Evolutionary conservation across 2,888 invertebrate species (phyloP), one percentile per base, ranked within the genome.

Genomic region (Sphecodes monilicornis): DNA sequence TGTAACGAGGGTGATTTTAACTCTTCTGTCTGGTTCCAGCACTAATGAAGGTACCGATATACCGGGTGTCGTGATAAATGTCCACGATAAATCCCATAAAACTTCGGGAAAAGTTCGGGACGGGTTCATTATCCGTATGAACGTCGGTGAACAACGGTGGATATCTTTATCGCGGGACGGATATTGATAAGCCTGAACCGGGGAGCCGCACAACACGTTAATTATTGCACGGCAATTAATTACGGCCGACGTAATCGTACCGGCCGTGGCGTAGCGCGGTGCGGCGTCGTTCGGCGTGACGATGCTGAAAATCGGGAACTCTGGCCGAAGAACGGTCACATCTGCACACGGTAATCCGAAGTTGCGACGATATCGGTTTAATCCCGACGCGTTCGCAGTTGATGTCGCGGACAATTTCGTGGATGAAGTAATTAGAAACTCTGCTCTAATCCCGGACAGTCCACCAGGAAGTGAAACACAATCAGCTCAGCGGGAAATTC

Each of bases 201-300:
- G 11, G 36, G 29, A 69, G 18, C 71, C 69, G 13, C 22, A 68
- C 64, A 60, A 74, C 79, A 41, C 73, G 82, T 88, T 88, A 86
- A 86, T 85, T 85, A 85, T 83, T 80, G 72, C 81, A 80, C 72
- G 70, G 64, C 72, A 71, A 84, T 89, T 89, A 89, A 89, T 88
- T 88, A 73, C 72, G 77, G 69, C 22, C 69, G 66, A 74, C 86
- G 66, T 81, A 86, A 82, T 88, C 80, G 69, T 32, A 60, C 54
- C 54, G 54, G 54, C n/a, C n/a, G n/a, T 1, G n/a, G 54, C n/a
- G n/a, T 1, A 11, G 54, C n/a, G 36, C 57, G 8, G 18, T 3
- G 41, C 18, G 8, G 8, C 41, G 26, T 32, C 76, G 43, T 79
- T 86, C 68, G 77, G 54, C 22, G 72, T 68, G 70, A 69, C 57